Percentiles rank a stretch among this genome's conserved stretches.
Conservation (phyloP, 2,113 vertebrate species). For the Pangasianodon hypophthalmus region DNA sequence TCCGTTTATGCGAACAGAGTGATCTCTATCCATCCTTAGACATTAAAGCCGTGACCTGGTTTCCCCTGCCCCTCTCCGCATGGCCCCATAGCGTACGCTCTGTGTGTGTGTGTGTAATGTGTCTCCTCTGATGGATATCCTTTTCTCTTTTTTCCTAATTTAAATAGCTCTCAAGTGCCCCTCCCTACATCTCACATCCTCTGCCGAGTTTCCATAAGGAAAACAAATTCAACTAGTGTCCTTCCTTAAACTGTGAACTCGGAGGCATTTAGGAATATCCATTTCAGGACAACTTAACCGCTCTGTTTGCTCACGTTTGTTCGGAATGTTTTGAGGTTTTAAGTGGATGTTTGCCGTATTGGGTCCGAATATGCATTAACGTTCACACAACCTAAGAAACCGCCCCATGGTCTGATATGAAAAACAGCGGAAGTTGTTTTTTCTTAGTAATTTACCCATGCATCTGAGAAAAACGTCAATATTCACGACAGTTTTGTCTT, state of each 20-base stretch:
- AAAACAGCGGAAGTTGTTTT: not conserved
- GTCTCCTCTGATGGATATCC: constrained; percentile 38
- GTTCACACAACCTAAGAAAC: not conserved
- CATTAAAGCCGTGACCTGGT: constrained; percentile 34
- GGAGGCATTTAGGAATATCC: not conserved
- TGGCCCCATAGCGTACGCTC: constrained; percentile 19
- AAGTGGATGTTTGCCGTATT: not conserved
- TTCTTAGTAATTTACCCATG: not conserved
- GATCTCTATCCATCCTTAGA: constrained; percentile 36
- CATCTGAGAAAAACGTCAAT: not conserved
- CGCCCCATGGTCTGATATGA: not conserved
- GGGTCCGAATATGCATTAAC: not conserved
- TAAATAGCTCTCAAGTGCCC: not conserved
- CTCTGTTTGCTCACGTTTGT: not conserved
- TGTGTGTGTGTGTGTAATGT: not conserved
- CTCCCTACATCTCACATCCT: constrained; percentile 6
- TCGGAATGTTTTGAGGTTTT: not conserved
- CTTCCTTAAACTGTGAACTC: not conserved
- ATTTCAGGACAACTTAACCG: not conserved
- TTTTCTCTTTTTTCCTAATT: constrained; percentile 23
- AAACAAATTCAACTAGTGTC: not conserved
- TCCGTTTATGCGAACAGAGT: constrained; percentile 28
- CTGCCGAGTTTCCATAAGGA: not conserved
- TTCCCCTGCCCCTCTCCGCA: constrained; percentile 30
- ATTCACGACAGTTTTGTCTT: not conserved